phyloP scores from a whole-genome alignment of 1,140 invertebrate species.

The Prorops nasuta region DNA sequence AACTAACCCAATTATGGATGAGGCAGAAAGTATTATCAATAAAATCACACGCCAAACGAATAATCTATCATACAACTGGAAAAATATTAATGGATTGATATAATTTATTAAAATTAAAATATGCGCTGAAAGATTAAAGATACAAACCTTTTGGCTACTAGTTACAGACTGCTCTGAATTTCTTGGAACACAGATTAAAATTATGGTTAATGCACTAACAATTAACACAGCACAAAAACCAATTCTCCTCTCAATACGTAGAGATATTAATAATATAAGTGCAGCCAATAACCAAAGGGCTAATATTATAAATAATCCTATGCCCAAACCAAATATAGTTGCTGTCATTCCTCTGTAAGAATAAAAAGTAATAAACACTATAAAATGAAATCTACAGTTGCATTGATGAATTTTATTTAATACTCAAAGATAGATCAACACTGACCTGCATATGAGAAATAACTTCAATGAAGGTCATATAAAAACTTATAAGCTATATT shows the following conservation, averaged over 20 bases:
- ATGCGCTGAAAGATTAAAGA: not conserved
- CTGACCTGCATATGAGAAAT: too few relatives aligned
- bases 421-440: too few relatives aligned
- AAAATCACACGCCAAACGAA: conserved; percentile 59
- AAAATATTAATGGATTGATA: conserved; percentile 33
- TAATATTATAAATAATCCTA: conserved; percentile 60
- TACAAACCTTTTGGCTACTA: conserved; percentile 34
- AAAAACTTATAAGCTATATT: too few relatives aligned
- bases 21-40: conserved; percentile 51
- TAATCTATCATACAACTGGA: conserved; percentile 61
- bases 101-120: conserved; percentile 1
- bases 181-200: conserved; percentile 58
- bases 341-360: conserved; percentile 51
- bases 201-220: conserved; percentile 54
- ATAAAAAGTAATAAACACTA: too few relatives aligned
- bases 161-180: conserved; percentile 40
- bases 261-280: conserved; percentile 58
- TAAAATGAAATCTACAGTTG: too few relatives aligned
- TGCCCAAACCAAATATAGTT: conserved; percentile 57
- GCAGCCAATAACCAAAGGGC: conserved; percentile 58
- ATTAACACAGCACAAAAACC: conserved; percentile 53
- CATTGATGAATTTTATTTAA: too few relatives aligned
- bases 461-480: too few relatives aligned
- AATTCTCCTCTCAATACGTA: conserved; percentile 59
- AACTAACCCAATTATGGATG: conserved; percentile 50